Percentiles rank a stretch among this genome's conserved stretches.
Evolutionary conservation across 2,113 vertebrate genomes (phyloP).

Genomic region (Aegotheles bennettii): DNA sequence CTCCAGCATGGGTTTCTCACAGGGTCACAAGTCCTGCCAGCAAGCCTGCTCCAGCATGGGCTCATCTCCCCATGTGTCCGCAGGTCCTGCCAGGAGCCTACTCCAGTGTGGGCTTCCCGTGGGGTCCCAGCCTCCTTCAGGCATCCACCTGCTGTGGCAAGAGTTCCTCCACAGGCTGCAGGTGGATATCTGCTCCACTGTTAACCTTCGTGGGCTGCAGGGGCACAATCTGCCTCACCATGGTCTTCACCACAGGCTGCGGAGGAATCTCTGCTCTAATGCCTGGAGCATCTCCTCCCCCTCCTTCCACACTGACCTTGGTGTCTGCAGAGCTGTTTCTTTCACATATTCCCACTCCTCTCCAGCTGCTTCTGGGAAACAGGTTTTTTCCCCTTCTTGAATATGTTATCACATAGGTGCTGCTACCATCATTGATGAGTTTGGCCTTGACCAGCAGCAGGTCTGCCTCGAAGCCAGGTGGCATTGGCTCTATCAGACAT

Average conservation of each 20-base stretch:
- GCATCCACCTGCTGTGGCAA: not conserved
- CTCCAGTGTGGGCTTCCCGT: not conserved
- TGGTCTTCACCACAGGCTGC: not conserved
- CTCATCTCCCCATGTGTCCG: not conserved
- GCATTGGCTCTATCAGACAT: too few relatives aligned
- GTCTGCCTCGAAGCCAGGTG: not conserved
- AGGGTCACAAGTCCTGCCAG: not conserved
- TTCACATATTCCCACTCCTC: not conserved
- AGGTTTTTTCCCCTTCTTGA: not conserved
- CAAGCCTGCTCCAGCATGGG: not conserved
- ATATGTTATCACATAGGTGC: not conserved
- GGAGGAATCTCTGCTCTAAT: not conserved
- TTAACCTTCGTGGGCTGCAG: not conserved
- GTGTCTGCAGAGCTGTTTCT: not conserved
- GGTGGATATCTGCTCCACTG: not conserved
- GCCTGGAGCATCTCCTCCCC: not conserved
- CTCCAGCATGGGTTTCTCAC: not conserved
- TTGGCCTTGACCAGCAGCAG: not conserved
- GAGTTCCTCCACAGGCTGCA: not conserved
- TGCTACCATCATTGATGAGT: not conserved
- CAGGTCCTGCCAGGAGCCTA: not conserved
- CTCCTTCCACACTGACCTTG: not conserved
- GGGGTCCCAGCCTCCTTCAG: not conserved
- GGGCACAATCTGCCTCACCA: not conserved
- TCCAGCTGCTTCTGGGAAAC: not conserved